phyloP scores from a whole-genome alignment of 1,140 invertebrate genomes.

The Drosophila pachea region DNA sequence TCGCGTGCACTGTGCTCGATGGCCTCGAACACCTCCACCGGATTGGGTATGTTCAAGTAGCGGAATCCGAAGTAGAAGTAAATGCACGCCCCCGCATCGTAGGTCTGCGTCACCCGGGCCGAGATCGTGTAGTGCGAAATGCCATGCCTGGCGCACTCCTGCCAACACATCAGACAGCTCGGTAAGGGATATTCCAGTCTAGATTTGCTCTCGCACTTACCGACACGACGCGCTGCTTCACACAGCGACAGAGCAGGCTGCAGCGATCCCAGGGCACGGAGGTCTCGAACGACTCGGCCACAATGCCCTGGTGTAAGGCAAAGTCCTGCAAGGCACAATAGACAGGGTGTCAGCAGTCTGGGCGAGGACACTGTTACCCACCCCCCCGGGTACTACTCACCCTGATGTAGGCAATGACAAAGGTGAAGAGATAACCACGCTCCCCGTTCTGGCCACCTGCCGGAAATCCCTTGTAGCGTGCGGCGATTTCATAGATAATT shows the following conservation, averaged over 20 bases:
- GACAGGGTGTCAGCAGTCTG: not conserved
- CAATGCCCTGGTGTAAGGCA: constrained; percentile 91
- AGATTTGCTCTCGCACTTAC: constrained; percentile 40
- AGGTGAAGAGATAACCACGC: constrained; percentile 96
- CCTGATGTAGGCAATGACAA: constrained; percentile 98
- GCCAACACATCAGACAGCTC: constrained; percentile 2
- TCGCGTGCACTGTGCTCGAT: constrained; percentile 91
- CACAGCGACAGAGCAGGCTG: constrained; percentile 90
- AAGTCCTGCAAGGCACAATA: constrained; percentile 85
- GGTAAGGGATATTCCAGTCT: no score
- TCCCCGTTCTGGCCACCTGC: constrained; percentile 96
- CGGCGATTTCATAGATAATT: constrained; percentile 90
- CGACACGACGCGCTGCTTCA: constrained; percentile 87
- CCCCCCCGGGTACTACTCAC: constrained; percentile 80
- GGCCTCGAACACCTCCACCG: constrained; percentile 90
- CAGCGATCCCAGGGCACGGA: constrained; percentile 97
- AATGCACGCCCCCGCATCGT: constrained; percentile 97
- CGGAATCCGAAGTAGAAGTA: constrained; percentile 99
- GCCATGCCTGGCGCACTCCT: constrained; percentile 85
- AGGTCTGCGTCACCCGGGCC: constrained; percentile 94
- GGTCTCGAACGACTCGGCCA: constrained; percentile 98
- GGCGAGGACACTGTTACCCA: no score
- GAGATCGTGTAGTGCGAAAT: constrained; percentile 86
- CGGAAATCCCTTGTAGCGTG: constrained; percentile 86
- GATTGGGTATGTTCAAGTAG: constrained; percentile 84